These are phyloP conservation scores for Dinocampus coccinellae DNA, from an alignment of 2,888 invertebrate species.

Conservation along the genomic window DNA sequence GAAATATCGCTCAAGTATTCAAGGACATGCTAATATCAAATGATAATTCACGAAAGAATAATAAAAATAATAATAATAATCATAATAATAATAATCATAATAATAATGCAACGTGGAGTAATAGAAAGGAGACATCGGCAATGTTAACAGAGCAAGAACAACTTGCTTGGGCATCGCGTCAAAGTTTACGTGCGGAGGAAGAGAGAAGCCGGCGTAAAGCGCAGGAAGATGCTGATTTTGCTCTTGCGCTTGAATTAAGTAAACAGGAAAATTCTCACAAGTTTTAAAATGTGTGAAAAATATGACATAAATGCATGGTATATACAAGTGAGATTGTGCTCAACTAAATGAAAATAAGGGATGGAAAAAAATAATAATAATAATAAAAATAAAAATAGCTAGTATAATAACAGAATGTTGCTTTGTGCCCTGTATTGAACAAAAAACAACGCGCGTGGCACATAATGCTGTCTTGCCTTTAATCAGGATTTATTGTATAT, in stretches of 20 bases:
- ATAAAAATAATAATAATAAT: too few species aligned
- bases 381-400: background rate
- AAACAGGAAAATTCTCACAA: conserved; percentile 67
- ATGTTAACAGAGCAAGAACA: conserved; percentile 75
- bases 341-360: conserved; percentile 7
- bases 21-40: conserved; percentile 62
- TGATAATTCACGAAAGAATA: conserved; percentile 52
- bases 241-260: conserved; percentile 80
- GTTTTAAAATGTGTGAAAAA: conserved; percentile 36
- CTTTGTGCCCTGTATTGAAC: conserved; percentile 21
- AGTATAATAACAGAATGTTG: conserved; percentile 35
- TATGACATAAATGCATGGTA: background rate
- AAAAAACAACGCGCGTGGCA: background rate
- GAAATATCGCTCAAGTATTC: conserved; percentile 59
- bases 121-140: background rate
- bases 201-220: conserved; percentile 74
- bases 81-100: conserved; percentile 71
- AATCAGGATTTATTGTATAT: conserved; percentile 31
- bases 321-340: conserved; percentile 1
- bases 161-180: conserved; percentile 81
- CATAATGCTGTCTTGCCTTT: conserved; percentile 10
- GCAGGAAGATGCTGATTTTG: conserved; percentile 80
- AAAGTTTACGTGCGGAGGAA: conserved; percentile 77
- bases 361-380: background rate
- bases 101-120: conserved; percentile 44